Base-by-base conservation (phyloP, 2,888 invertebrate species). In the Rhogogaster chlorosoma region DNA sequence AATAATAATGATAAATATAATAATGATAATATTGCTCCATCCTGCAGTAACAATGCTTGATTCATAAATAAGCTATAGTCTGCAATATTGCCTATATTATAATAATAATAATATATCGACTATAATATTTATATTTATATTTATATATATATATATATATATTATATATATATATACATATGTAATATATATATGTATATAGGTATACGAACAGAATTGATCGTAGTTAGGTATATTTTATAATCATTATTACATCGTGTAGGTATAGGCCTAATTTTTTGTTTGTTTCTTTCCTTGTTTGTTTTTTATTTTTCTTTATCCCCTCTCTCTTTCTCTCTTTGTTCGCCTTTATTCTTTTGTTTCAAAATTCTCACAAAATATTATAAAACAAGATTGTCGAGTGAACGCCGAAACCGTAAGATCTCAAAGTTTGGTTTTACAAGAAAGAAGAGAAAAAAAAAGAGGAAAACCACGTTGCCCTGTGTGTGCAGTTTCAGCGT, bases 1-100 rank as follows among this genome's bases (percentile, higher is more conserved):
- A 49, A 77, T 36, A 57, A 53, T 38, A 75, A 73, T 49, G 18
- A 77, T 26, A 49, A 77, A 15, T 15, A 53, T 49, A 7, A 61
- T 77, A 75, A 75, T 42, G 9, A 80, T 84, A 84, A 80, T 84
- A 84, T 84, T 84, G 84, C 84, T 84, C 84, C 84, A 80, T 84
- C 67, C 84, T 49, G 75, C 77, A 53, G 53, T 84, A 77, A 84
- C 75, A 84, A 84, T 75, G 53, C 75, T 77, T 36, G 22, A 84
- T 61, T 77, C 75, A 38, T 84, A 77, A 77, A 77, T 75, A 84
- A 84, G 75, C 84, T 53, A 38, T 32, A 77, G 26, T 36, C 71
- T 71, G 83, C 70, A 83, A 26, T 70, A 70, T 70, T 38, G 70
- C 32, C 70, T 22, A 22, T 22, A n/a, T n/a, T n/a, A 53, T 53